These are phyloP conservation scores for Penaeus monodon DNA, from an alignment of 2,888 invertebrate genomes.

Conservation along the genomic window DNA sequence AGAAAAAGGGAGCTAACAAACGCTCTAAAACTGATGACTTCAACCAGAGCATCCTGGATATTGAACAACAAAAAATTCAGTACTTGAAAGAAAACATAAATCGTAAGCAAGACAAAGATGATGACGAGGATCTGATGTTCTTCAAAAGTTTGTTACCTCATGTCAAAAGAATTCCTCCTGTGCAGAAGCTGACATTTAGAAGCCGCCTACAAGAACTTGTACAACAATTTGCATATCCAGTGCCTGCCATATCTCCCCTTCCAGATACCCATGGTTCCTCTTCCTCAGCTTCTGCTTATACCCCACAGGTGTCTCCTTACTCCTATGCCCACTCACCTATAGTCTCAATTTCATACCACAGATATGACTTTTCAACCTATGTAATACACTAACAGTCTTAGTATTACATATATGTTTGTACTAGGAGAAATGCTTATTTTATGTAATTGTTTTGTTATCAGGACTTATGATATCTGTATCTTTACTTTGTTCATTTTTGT, in stretches of 20 bases:
- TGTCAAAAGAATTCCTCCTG: conserved; percentile 43
- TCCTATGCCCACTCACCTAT: not conserved
- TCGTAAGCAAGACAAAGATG: conserved; percentile 31
- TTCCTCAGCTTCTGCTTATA: conserved; percentile 3
- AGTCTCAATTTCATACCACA: not conserved
- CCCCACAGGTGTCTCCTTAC: conserved; percentile 21
- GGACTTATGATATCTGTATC: not conserved
- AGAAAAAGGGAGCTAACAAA: conserved; percentile 23
- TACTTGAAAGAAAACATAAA: conserved; percentile 35
- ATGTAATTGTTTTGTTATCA: not conserved
- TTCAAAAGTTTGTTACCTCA: conserved; percentile 45
- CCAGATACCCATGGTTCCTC: conserved; percentile 17
- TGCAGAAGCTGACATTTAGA: conserved; percentile 43
- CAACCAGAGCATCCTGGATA: conserved; percentile 46
- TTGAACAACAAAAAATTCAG: conserved; percentile 44
- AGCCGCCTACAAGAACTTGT: conserved; percentile 49
- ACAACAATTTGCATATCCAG: conserved; percentile 42
- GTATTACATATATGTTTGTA: not conserved
- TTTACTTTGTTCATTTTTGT: not conserved
- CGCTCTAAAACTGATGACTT: conserved; percentile 30
- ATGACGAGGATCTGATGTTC: conserved; percentile 53
- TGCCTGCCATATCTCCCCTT: conserved; percentile 5
- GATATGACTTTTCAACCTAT: not conserved
- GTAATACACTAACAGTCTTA: not conserved
- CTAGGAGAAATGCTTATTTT: not conserved